Base-by-base conservation (phyloP, 1,140 invertebrate species). In the Melitaea cinxia region DNA sequence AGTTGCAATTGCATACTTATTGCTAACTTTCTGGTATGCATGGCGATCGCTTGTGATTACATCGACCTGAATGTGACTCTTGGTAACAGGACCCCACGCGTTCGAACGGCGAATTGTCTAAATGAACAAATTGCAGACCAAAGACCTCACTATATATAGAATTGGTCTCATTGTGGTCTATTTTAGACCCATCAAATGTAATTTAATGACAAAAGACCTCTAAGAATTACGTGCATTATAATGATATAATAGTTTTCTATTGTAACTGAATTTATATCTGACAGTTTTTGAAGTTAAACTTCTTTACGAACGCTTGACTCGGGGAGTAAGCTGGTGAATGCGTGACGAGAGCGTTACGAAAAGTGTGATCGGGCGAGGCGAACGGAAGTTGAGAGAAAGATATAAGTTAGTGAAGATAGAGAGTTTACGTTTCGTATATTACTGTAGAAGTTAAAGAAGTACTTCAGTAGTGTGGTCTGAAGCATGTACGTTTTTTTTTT, bases 41-140 rank as follows among this genome's bases (percentile, higher is more conserved):
- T 19, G n/a, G 17, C 10, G n/a, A 42, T 42, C 10, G 37, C 14
- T 5, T 7, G 14, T 15, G n/a, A 42, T 42, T 42, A 42, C 37
- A 17, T 42, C 10, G 37, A 42, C 37, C 37, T 42, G 9, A 42
- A 42, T 42, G 3, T 42, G 37, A 42, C 37, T 42, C 37, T 42
- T 42, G 15, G 19, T 55, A 39, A 37, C 53, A 21, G 33, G 53
- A 26, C 53, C 33, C 53, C 53, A 19, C 33, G 17, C 33, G 33
- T 17, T 24, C 17, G 9, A 15, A 5, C 50, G 19, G 2, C 14
- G 21, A 39, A 55, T 55, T 55, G 53, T 17, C 53, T 55, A 5
- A 55, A 55, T 39, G 15, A 12, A 37, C 23, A 55, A 39, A 55
- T 55, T 55, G 53, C 53, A 42, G 53, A 55, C 19, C 53, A 55